Evolutionary conservation across 2,113 vertebrate species (phyloP).

Genomic region (Tetrao urogallus): DNA sequence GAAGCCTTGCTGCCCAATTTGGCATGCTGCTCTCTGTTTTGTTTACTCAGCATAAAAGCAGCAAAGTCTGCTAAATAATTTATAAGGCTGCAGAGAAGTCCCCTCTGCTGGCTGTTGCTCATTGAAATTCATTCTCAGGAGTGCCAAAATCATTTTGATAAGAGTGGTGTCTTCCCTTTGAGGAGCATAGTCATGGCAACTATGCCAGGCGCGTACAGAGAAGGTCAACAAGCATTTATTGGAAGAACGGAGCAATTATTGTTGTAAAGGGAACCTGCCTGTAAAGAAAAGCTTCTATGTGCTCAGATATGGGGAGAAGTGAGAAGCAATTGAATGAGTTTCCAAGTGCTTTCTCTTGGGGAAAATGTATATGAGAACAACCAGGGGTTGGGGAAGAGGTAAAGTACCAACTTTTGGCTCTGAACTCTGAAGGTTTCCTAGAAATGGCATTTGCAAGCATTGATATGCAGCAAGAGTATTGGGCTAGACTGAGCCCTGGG

Average conservation of each 20-base stretch:
- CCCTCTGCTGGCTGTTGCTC: background rate
- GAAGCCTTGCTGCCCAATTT: background rate
- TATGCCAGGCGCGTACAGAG: constrained; percentile 24
- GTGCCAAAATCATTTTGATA: constrained; percentile 41
- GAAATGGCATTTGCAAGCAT: background rate
- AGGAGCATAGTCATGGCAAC: constrained; percentile 72
- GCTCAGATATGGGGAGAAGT: background rate
- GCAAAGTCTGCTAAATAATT: constrained; percentile 47
- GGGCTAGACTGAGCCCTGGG: background rate
- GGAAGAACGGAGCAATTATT: constrained; percentile 63
- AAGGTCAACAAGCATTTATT: constrained; percentile 17
- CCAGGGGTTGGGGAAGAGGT: background rate
- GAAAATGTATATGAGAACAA: background rate
- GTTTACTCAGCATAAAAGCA: constrained; percentile 33
- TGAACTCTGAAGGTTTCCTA: background rate
- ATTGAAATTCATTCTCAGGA: constrained; percentile 55
- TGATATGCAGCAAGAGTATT: background rate
- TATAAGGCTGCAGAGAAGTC: constrained; percentile 31
- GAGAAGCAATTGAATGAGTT: background rate
- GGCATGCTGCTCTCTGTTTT: background rate
- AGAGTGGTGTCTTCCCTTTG: constrained; percentile 47
- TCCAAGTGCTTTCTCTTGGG: background rate
- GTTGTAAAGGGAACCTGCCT: background rate
- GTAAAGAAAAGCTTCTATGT: background rate
- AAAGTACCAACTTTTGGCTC: background rate